These are phyloP conservation scores for Eurosta solidaginis DNA, from an alignment of 1,140 invertebrate species.

Conservation along the genomic window DNA sequence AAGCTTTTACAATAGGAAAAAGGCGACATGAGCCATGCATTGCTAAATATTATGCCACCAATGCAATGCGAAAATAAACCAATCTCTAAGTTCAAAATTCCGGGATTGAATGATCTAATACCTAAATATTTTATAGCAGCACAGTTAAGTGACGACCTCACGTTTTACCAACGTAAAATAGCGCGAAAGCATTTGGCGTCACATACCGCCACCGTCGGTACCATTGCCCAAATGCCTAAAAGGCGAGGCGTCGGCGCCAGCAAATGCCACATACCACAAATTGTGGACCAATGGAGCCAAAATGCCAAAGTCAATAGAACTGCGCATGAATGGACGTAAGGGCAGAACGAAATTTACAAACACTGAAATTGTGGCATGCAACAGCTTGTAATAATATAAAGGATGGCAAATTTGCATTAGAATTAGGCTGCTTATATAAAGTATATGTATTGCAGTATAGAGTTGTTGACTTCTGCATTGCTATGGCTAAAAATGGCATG, in stretches of 20 bases:
- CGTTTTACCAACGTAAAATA: not conserved
- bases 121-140: not conserved
- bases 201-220: not conserved
- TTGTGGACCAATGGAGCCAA: constrained; percentile 15
- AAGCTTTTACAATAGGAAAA: too few relatives aligned
- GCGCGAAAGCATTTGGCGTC: constrained; percentile 20
- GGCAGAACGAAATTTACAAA: not conserved
- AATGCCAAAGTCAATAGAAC: constrained; percentile 5
- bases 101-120: too few relatives aligned
- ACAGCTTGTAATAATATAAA: not conserved
- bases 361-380: not conserved
- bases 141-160: not conserved
- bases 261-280: constrained; percentile 11
- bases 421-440: too few relatives aligned
- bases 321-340: not conserved
- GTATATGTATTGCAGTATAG: not conserved
- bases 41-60: too few relatives aligned
- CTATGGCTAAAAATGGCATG: not conserved
- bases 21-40: too few relatives aligned
- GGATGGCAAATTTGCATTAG: constrained; percentile 6
- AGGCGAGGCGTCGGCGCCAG: not conserved
- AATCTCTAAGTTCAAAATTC: too few relatives aligned
- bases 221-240: constrained; percentile 1
- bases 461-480: not conserved
- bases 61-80: too few relatives aligned